Evolutionary conservation across 2,888 invertebrate genomes (phyloP).

Genomic region (Hylaea fasciaria): DNA sequence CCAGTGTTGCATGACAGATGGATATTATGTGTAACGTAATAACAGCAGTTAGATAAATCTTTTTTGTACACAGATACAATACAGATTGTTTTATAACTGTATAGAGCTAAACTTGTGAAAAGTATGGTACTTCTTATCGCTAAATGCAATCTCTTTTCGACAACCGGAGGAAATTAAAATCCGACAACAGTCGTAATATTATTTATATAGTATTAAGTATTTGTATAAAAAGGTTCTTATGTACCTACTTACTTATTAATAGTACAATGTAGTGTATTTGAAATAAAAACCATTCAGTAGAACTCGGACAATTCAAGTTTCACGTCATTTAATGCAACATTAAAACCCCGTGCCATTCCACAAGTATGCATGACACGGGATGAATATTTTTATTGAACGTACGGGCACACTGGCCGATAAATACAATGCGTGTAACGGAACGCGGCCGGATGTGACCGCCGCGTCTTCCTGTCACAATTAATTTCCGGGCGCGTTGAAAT

Average conservation of each 20-base stretch:
- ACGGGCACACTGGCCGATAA: conserved; percentile 58
- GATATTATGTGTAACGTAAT: conserved; percentile 23
- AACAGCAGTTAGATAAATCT: conserved; percentile 1
- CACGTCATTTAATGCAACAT: background rate
- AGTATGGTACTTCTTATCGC: too few species aligned
- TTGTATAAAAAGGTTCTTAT: too few species aligned
- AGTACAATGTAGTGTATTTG: too few species aligned
- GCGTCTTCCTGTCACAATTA: conserved; percentile 85
- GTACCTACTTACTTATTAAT: too few species aligned
- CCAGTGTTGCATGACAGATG: conserved; percentile 24
- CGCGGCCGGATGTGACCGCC: conserved; percentile 80
- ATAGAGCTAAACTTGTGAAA: too few species aligned
- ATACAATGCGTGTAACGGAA: conserved; percentile 76
- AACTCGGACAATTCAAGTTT: background rate
- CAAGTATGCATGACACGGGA: conserved; percentile 41
- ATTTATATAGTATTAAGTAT: too few species aligned
- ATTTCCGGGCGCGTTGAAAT: conserved; percentile 85
- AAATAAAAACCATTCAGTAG: too few species aligned
- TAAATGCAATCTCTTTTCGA: too few species aligned
- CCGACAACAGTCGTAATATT: too few species aligned
- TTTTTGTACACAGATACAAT: too few species aligned
- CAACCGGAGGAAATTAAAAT: too few species aligned
- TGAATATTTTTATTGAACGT: conserved; percentile 56
- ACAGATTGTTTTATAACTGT: too few species aligned
- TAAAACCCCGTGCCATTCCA: conserved; percentile 18